A percentile compares a stretch with the other conserved stretches of the same genome.
Evolutionary conservation across 2,113 vertebrate species (phyloP).

Genomic region (Pollimyrus isidori): DNA sequence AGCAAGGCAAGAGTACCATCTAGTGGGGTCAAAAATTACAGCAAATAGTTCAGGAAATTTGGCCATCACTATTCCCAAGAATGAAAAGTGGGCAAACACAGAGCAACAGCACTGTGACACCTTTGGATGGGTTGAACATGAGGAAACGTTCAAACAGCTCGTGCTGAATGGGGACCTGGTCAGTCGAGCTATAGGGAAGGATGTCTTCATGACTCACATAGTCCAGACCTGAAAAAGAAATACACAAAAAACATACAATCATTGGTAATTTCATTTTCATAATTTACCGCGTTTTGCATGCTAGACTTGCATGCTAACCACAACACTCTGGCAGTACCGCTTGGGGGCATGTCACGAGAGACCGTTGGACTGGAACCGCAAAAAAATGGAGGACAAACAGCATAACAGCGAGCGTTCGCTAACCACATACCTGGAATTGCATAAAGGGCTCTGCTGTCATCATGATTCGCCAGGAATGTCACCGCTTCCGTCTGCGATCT

Average conservation of each 20-base stretch:
- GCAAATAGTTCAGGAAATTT: too few relatives aligned
- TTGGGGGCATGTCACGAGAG: background rate
- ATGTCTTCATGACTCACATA: conserved; percentile 98
- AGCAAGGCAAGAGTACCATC: too few relatives aligned
- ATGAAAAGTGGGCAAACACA: background rate
- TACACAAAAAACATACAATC: background rate
- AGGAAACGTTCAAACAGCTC: conserved; percentile 97
- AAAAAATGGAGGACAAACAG: background rate
- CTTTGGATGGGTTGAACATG: conserved; percentile 82
- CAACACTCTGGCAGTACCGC: background rate
- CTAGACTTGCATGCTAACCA: background rate
- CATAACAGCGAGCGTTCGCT: too few relatives aligned
- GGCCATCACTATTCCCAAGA: background rate
- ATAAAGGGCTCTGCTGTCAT: conserved; percentile 94
- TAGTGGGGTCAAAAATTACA: too few relatives aligned
- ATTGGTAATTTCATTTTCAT: background rate
- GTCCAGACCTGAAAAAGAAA: conserved; percentile 72
- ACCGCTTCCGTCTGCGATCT: conserved; percentile 95
- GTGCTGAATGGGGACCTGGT: conserved; percentile 92
- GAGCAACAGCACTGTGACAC: conserved; percentile 49
- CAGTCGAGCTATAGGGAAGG: conserved; percentile 87
- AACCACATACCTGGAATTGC: conserved; percentile 81
- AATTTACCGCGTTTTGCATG: background rate
- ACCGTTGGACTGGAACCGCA: background rate
- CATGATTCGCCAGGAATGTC: conserved; percentile 93